Evolutionary conservation across 1,140 invertebrate genomes (phyloP).

Genomic region (Lasaia peninsularis): DNA sequence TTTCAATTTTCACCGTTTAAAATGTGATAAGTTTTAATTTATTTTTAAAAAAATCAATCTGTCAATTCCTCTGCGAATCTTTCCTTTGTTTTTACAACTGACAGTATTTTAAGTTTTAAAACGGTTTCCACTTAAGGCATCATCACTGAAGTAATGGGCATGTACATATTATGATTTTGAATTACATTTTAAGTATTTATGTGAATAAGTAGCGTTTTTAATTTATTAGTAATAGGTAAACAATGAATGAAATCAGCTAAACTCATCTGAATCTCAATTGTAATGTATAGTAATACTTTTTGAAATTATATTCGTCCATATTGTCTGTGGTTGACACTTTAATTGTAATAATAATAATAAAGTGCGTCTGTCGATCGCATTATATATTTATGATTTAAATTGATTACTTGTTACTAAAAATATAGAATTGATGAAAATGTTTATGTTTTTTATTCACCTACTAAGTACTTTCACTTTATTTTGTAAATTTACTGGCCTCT

Average conservation of each 20-base stretch:
- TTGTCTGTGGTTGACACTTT: slow-evolving; percentile 50
- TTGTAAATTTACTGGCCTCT: no score
- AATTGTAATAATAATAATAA: slow-evolving; percentile 41
- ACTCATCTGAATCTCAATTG: slow-evolving; percentile 69
- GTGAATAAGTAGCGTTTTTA: slow-evolving; percentile 47
- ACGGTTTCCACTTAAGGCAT: slow-evolving; percentile 43
- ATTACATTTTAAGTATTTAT: slow-evolving; percentile 69
- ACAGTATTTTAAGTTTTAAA: slow-evolving; percentile 50
- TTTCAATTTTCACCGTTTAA: slow-evolving; percentile 50
- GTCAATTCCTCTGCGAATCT: slow-evolving; percentile 18
- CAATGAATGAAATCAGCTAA: slow-evolving; percentile 69
- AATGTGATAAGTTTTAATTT: slow-evolving; percentile 58
- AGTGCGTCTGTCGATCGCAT: slow-evolving; percentile 52
- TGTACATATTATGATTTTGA: slow-evolving; percentile 69
- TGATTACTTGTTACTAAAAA: slow-evolving; percentile 77
- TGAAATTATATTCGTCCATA: slow-evolving; percentile 30
- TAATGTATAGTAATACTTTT: slow-evolving; percentile 62
- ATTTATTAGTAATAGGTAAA: slow-evolving; percentile 64
- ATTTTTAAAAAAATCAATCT: slow-evolving; percentile 40
- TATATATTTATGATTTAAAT: slow-evolving; percentile 73
- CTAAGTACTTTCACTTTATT: no score
- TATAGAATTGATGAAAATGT: slow-evolving; percentile 63
- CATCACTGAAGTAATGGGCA: slow-evolving; percentile 47
- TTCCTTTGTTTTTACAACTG: slow-evolving; percentile 50
- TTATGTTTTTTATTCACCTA: slow-evolving; percentile 6